A percentile compares a stretch with the other conserved stretches of the same genome.
These are phyloP conservation scores for Drosophila sucinea DNA, from an alignment of 1,140 invertebrate species.

Conservation along the genomic window DNA sequence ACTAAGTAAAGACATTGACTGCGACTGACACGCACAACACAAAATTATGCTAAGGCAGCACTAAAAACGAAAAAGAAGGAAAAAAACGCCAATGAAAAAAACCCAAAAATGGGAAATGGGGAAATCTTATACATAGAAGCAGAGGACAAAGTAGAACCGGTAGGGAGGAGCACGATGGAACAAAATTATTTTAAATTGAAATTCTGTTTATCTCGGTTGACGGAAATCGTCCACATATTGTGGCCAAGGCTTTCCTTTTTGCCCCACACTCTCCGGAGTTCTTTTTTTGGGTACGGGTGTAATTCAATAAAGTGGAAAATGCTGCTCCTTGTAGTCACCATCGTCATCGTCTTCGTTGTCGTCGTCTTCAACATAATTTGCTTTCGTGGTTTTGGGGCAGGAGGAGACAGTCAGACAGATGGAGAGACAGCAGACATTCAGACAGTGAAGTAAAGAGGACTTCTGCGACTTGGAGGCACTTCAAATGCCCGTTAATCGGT, in stretches of 20 bases:
- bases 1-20: constrained; percentile 57
- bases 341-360: background rate
- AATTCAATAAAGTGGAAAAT: constrained; percentile 82
- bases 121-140: background rate
- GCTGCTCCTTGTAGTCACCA: constrained; percentile 59
- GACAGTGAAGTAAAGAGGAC: constrained; percentile 2
- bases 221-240: constrained; percentile 65
- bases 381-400: constrained; percentile 66
- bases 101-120: constrained; percentile 3
- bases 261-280: background rate
- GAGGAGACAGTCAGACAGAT: constrained; percentile 25
- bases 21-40: constrained; percentile 25
- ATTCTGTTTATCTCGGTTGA: constrained; percentile 75
- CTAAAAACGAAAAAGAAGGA: constrained; percentile 34
- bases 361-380: constrained; percentile 66
- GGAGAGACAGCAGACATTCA: constrained; percentile 1
- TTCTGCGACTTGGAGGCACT: constrained; percentile 46
- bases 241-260: constrained; percentile 30
- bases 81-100: constrained; percentile 39
- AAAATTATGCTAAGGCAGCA: constrained; percentile 60
- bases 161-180: background rate
- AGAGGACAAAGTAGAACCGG: background rate
- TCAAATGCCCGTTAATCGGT: constrained; percentile 74
- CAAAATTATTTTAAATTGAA: constrained; percentile 78
- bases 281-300: constrained; percentile 44